Conservation (phyloP, 2,797 vertebrate genomes). For the Sciurus carolinensis region DNA sequence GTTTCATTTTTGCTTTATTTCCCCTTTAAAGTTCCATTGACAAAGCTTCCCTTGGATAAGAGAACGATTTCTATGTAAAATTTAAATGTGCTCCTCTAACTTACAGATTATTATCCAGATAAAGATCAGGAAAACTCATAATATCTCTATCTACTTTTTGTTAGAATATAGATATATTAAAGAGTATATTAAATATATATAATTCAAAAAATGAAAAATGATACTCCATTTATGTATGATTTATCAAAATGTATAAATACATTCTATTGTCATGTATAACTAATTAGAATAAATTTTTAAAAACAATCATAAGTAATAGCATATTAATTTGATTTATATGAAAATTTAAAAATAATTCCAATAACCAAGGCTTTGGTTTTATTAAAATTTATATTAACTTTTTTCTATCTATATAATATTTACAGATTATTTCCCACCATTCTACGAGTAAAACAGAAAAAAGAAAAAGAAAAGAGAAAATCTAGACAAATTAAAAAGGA, state of each 20-base stretch:
- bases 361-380: conserved; percentile 39
- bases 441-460: not conserved
- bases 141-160: conserved; percentile 23
- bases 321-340: conserved; percentile 14
- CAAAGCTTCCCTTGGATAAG: not conserved
- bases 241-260: too few relatives aligned
- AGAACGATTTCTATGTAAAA: conserved; percentile 16
- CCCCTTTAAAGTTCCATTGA: not conserved
- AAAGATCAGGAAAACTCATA: conserved; percentile 6
- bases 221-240: too few relatives aligned
- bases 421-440: not conserved
- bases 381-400: conserved; percentile 35
- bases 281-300: too few relatives aligned
- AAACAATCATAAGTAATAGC: too few relatives aligned
- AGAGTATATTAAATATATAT: not conserved
- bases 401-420: conserved; percentile 41
- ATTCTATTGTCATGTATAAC: too few relatives aligned
- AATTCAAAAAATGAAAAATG: too few relatives aligned
- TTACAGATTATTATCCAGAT: not conserved
- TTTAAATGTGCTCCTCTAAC: conserved; percentile 2
- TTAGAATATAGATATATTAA: conserved; percentile 33
- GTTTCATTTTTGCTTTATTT: not conserved
- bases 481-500: not conserved
- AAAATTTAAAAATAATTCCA: conserved; percentile 42
- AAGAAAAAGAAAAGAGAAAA: not conserved